These are phyloP conservation scores for Amyelois transitella DNA, from an alignment of 1,140 invertebrate species.

Conservation along the genomic window DNA sequence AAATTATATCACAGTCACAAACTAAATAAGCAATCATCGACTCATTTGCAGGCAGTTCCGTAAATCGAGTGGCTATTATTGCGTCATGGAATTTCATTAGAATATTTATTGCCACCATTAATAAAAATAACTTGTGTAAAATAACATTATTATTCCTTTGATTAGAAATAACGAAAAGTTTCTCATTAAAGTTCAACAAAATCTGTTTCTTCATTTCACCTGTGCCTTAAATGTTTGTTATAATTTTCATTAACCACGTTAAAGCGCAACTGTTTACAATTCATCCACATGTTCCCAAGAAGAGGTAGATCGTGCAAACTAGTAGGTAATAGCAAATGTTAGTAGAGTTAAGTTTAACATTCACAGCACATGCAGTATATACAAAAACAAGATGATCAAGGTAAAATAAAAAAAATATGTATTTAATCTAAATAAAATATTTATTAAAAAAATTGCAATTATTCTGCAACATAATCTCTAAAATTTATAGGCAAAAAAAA, in stretches of 20 bases:
- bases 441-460: not conserved
- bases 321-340: not conserved
- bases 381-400: not conserved
- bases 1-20: not conserved
- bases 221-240: too few relatives aligned
- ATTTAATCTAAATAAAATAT: constrained; percentile 1
- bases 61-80: not conserved
- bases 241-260: not conserved
- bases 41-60: not conserved
- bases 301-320: not conserved
- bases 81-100: not conserved
- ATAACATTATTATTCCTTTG: too few relatives aligned
- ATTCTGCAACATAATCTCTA: not conserved
- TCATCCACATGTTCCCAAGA: too few relatives aligned
- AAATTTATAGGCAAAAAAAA: not conserved
- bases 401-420: constrained; percentile 2
- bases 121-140: too few relatives aligned
- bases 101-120: not conserved
- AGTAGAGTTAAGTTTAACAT: not conserved
- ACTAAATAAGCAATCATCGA: not conserved
- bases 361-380: not conserved
- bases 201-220: too few relatives aligned
- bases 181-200: too few relatives aligned
- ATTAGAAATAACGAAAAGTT: too few relatives aligned
- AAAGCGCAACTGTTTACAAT: not conserved